Base-by-base conservation (phyloP, 2,113 vertebrate species). In the Rattus norvegicus region DNA sequence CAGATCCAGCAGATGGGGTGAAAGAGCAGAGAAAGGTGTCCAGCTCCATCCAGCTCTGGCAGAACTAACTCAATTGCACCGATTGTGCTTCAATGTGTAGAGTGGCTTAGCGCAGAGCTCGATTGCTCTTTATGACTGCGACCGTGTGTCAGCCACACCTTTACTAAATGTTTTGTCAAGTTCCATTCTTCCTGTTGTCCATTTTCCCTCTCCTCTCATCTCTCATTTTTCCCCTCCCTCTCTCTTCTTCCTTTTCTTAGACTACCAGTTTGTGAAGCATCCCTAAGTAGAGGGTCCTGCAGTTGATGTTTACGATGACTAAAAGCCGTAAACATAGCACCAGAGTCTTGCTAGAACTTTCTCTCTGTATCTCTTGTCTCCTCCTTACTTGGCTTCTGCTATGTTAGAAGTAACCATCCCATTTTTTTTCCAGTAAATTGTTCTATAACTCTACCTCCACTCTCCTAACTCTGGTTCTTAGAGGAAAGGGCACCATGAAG, bases 1-100 rank as follows among this genome's bases (percentile, higher is more conserved):
- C 90, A 85, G 70, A 54, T 61, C 97, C 98, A 98, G 96, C 91
- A 98, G 98, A 93, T 95, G 98, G 98, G 69, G 96, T 9, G 22
- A 95, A 84, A 97, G 95, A 96, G 95, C 95, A 97, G 94, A 87
- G 88, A 97, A 96, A 73, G 30, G 36, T 36, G 49, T 63, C 47
- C 56, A 1, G 20, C 16, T 47, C 73, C 6, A 7, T 47, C 73
- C 6, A 7, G 30, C 65, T 61, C 59, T 22, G 0, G 14, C 22
- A 19, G 22, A 26, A 91, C 52, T 28, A 73, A 88, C 56, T 36
- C 22, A 9, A 59, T 81, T 16, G 24, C 20, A 22, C 2, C 39
- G 8, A 94, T 76, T 80, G 16, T 73, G 49, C 59, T 79, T 95
- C 2, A 75, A 61, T 83, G 13, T 79, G 59, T 89, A 26, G 72